Evolutionary conservation across 2,113 vertebrate genomes (phyloP), one percentile per base, ranked within the genome.

Genomic region (Phaethornis superciliosus): DNA sequence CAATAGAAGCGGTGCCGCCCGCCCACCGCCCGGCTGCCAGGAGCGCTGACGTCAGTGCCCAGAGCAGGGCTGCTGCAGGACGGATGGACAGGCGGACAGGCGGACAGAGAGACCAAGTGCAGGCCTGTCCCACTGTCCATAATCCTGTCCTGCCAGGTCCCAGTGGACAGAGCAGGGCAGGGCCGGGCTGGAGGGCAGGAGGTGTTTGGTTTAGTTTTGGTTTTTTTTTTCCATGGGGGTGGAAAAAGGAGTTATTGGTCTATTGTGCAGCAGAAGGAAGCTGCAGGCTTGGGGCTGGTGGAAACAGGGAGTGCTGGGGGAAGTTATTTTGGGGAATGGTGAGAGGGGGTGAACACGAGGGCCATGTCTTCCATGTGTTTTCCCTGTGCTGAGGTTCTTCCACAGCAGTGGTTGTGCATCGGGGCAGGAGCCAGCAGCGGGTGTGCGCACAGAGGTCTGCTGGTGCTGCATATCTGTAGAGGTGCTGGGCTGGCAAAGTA

Each of bases 1-100:
- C 95, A 95, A 95, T 91, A 94, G 94, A 89, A 96, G 89, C 78
- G 63, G 94, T 95, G 92, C 82, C 64, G 60, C 94, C 96, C 94
- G 93, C 96, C 95, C 89, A 95, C 97, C 78, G 89, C 90, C 86
- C 89, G 69, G 92, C 89, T 96, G 94, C 94, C 14, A 88, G 89
- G 92, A 89, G 96, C 65, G 91, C 89, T 95, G 89, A 89, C 92
- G 93, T 94, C 91, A 94, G 85, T 71, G 47, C 80, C 88, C 87
- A 15, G 94, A 85, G 88, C 64, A 64, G 74, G 58, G 81, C 92
- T 93, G 87, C 93, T 27, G 86, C 90, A 81, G 93, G 90, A 92
- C 33, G 7, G 94, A 89, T 26, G 16, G 92, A 88, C 5, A 12
- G 85, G 69, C 30, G 19, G 89, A 89, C 6, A 12, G 85, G 74